These are phyloP conservation scores for Boloria selene DNA, from an alignment of 2,888 invertebrate species.

Conservation along the genomic window DNA sequence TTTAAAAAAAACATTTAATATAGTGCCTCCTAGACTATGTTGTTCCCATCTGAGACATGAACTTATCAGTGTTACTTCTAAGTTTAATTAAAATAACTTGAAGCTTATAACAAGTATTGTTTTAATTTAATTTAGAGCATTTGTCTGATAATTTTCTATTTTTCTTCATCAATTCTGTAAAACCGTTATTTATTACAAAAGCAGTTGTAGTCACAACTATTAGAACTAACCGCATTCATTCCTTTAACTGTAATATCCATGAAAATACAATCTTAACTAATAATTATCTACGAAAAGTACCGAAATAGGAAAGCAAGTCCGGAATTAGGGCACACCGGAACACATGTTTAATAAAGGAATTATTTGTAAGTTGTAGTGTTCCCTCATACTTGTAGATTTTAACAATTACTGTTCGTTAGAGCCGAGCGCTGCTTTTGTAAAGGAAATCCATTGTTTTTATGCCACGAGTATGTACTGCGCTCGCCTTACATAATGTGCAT, in stretches of 20 bases:
- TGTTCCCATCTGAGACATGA: too few relatives aligned
- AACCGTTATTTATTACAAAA: too few relatives aligned
- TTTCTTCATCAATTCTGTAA: too few relatives aligned
- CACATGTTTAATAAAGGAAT: slow-evolving; percentile 36
- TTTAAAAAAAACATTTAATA: too few relatives aligned
- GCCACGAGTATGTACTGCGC: slow-evolving; percentile 33
- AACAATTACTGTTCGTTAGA: slow-evolving; percentile 73
- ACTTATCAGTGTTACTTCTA: too few relatives aligned
- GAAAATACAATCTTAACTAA: slow-evolving; percentile 8
- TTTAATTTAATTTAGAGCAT: too few relatives aligned
- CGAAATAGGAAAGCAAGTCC: slow-evolving; percentile 2
- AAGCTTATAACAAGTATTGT: too few relatives aligned
- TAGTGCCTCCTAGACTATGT: too few relatives aligned
- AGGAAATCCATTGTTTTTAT: slow-evolving; percentile 68
- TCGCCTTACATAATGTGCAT: slow-evolving; percentile 12
- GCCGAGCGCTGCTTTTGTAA: slow-evolving; percentile 60
- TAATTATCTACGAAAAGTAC: slow-evolving; percentile 9
- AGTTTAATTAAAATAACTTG: too few relatives aligned
- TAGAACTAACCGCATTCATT: too few relatives aligned
- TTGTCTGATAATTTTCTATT: too few relatives aligned
- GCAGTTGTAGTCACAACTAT: too few relatives aligned
- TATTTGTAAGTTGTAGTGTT: slow-evolving; percentile 37
- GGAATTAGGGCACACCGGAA: slow-evolving; percentile 20
- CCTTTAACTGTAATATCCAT: not conserved
- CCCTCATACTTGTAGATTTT: slow-evolving; percentile 64